Evolutionary conservation across 2,113 vertebrate genomes (phyloP).

Genomic region (Scomber scombrus): DNA sequence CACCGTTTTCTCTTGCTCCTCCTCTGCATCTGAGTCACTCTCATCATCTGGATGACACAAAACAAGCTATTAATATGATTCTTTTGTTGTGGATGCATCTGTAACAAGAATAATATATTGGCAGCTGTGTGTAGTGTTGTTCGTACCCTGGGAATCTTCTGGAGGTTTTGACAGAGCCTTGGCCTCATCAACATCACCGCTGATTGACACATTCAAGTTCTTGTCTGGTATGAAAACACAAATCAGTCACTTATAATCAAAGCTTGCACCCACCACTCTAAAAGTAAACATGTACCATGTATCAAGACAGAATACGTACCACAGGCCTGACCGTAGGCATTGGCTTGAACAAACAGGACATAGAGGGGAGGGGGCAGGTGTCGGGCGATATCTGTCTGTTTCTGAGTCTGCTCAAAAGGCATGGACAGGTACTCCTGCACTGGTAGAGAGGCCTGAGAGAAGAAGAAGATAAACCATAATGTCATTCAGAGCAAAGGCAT

Average conservation of each 20-base stretch:
- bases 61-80: neutral
- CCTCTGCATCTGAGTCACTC: slow-evolving; percentile 96
- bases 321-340: slow-evolving; percentile 95
- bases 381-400: slow-evolving; percentile 93
- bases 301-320: slow-evolving; percentile 82
- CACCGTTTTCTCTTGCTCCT: slow-evolving; percentile 97
- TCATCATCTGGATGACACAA: slow-evolving; percentile 90
- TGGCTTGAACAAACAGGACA: slow-evolving; percentile 96
- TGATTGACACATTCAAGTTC: slow-evolving; percentile 90
- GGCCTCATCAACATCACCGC: slow-evolving; percentile 96
- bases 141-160: slow-evolving; percentile 95
- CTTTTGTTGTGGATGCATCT: neutral
- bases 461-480: neutral
- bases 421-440: slow-evolving; percentile 97
- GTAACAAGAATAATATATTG: neutral
- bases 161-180: slow-evolving; percentile 96
- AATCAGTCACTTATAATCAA: neutral
- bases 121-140: neutral
- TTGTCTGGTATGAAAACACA: slow-evolving; percentile 87
- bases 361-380: slow-evolving; percentile 96
- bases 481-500: neutral
- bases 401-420: slow-evolving; percentile 96
- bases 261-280: neutral
- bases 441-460: slow-evolving; percentile 91
- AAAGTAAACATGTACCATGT: neutral